Evolutionary conservation across 1,140 invertebrate species (phyloP), one percentile per base, ranked within the genome.

Genomic region (Caenorhabditis latens): DNA sequence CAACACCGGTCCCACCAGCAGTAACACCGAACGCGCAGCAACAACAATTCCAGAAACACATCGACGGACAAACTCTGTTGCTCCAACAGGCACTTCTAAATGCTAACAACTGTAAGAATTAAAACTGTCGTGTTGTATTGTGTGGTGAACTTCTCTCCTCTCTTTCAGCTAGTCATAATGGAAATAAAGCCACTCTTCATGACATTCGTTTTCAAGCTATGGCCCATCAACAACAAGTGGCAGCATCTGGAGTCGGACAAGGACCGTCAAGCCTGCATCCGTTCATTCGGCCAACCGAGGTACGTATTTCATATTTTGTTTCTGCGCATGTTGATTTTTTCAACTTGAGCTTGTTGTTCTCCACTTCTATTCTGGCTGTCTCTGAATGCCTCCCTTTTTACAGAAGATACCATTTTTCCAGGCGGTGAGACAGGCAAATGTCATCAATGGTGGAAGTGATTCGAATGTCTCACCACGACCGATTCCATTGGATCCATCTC

Each of bases 191-290:
- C n/a, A 79, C 43, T 46, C 71, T 79, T 50, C 71, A 79, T 79
- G 71, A 79, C n/a, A 50, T 79, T 79, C 71, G 71, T 50, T 79
- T 79, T 53, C 71, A 79, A 79, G 71, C 71, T 79, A 79, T 79
- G 43, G 71, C 71, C 4, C 71, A 79, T 32, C 71, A 79, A 79
- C 71, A 79, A 79, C 71, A 79, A 79, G 71, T 79, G 4, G 71
- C 71, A n/a, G 71, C 71, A 21, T 79, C 71, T 13, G 71, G 71
- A 24, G 9, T 79, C 46, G 71, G 19, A 50, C 71, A 79, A 24
- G 71, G 43, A 50, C 2, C 9, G 21, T 11, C 71, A 4, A 43
- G 11, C 4, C 71, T 79, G 24, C 71, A 79, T 79, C 71, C 71
- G 8, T 79, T 79, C 71, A 79, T 79, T 32, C 43, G 71, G 4